Conservation (phyloP, 2,797 vertebrate genomes). For the Pangasius mekongensis region DNA sequence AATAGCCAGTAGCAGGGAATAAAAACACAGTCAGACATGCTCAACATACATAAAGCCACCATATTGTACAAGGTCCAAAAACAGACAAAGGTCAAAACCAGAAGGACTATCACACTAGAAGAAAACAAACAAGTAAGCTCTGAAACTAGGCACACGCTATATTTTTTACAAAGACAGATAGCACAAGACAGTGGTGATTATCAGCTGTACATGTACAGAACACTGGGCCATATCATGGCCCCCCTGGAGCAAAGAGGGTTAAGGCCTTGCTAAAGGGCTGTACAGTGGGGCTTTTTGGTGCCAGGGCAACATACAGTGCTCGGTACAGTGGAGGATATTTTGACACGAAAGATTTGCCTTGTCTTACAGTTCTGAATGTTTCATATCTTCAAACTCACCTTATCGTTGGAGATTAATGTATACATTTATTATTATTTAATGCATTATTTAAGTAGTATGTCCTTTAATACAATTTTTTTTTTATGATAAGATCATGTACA, state of each 20-base stretch:
- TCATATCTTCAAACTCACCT: neutral
- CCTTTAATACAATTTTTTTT: neutral
- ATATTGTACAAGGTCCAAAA: neutral
- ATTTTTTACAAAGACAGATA: neutral
- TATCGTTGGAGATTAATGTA: neutral
- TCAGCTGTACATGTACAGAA: neutral
- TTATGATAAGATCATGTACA: neutral
- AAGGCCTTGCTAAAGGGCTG: neutral
- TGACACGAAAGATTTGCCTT: neutral
- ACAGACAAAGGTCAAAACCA: neutral
- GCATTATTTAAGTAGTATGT: neutral
- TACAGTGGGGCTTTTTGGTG: neutral
- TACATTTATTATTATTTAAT: neutral
- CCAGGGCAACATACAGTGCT: neutral
- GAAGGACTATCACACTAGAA: neutral
- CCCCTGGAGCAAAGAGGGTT: neutral
- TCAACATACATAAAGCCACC: neutral
- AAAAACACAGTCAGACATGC: neutral
- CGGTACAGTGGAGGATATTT: neutral
- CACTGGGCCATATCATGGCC: no score
- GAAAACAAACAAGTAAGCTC: neutral
- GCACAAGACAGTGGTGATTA: neutral
- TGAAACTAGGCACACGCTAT: neutral
- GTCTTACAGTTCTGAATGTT: neutral
- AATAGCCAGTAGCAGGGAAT: neutral